phyloP scores from a whole-genome alignment of 2,797 vertebrate genomes.

The Sebastes itinus region DNA sequence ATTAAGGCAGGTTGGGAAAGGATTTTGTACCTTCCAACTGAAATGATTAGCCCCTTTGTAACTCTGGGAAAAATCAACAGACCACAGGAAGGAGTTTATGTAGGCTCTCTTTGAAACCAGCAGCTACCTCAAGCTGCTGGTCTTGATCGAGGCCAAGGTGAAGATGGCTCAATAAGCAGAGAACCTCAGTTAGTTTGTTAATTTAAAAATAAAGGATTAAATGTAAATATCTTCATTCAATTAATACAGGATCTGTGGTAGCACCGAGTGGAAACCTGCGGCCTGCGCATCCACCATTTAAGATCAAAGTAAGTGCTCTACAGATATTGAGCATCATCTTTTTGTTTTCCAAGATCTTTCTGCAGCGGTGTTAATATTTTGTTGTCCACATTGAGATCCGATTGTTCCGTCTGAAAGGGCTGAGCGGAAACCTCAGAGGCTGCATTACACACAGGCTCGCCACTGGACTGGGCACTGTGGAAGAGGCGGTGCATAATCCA shows the following conservation, averaged over 20 bases:
- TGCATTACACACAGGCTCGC: no score
- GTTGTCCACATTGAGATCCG: background rate
- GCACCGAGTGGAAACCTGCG: no score
- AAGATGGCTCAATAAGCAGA: background rate
- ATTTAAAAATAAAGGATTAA: background rate
- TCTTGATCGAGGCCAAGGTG: slow-evolving; percentile 88
- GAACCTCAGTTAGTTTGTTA: background rate
- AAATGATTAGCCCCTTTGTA: slow-evolving; percentile 79
- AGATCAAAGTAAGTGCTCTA: no score
- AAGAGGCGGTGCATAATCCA: no score
- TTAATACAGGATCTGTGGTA: background rate
- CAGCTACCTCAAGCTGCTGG: slow-evolving; percentile 86
- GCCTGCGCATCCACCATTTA: no score
- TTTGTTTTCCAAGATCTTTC: no score
- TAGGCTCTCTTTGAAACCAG: slow-evolving; percentile 93
- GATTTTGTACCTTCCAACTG: slow-evolving; percentile 84
- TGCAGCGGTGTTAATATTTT: background rate
- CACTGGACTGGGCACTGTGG: no score
- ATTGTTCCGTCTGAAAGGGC: no score
- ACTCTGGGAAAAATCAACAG: slow-evolving; percentile 84
- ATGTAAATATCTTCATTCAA: background rate
- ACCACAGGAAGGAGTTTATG: slow-evolving; percentile 86
- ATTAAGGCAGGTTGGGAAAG: background rate
- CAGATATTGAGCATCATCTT: no score
- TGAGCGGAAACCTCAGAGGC: no score